Evolutionary conservation across 1,140 invertebrate genomes (phyloP).

Genomic region (Neodiprion fabricii): DNA sequence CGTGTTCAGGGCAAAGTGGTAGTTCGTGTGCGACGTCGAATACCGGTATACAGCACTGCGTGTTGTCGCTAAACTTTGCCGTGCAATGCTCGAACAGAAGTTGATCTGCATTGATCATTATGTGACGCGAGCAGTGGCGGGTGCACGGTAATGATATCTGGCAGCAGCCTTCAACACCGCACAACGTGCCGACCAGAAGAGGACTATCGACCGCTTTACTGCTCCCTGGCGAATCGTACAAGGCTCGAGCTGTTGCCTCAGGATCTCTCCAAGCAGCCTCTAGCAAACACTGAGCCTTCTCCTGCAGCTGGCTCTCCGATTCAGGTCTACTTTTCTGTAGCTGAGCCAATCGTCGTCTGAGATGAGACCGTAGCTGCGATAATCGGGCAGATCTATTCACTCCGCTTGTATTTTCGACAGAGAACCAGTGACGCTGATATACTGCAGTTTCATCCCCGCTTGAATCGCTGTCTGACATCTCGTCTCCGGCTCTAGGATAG

Average conservation of each 20-base stretch:
- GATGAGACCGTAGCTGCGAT: constrained; percentile 61
- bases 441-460: constrained; percentile 55
- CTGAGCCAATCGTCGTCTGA: constrained; percentile 63
- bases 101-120: constrained; percentile 87
- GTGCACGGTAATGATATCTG: constrained; percentile 79
- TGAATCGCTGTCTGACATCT: constrained; percentile 58
- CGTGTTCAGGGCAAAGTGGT: constrained; percentile 84
- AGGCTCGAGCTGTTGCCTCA: constrained; percentile 40
- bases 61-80: constrained; percentile 86
- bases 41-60: constrained; percentile 86
- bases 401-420: constrained; percentile 41
- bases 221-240: constrained; percentile 39
- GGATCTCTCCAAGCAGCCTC: constrained; percentile 48
- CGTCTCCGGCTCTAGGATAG: constrained; percentile 56
- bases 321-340: constrained; percentile 50
- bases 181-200: constrained; percentile 53
- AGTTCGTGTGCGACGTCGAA: constrained; percentile 85
- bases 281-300: constrained; percentile 46
- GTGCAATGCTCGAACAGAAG: constrained; percentile 89
- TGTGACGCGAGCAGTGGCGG: constrained; percentile 83
- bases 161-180: constrained; percentile 62
- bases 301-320: constrained; percentile 42
- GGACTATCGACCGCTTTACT: constrained; percentile 53
- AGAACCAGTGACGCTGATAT: constrained; percentile 57
- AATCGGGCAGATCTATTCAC: constrained; percentile 58